These are phyloP conservation scores for Macropodus opercularis DNA, from an alignment of 2,797 vertebrate genomes.

Conservation along the genomic window DNA sequence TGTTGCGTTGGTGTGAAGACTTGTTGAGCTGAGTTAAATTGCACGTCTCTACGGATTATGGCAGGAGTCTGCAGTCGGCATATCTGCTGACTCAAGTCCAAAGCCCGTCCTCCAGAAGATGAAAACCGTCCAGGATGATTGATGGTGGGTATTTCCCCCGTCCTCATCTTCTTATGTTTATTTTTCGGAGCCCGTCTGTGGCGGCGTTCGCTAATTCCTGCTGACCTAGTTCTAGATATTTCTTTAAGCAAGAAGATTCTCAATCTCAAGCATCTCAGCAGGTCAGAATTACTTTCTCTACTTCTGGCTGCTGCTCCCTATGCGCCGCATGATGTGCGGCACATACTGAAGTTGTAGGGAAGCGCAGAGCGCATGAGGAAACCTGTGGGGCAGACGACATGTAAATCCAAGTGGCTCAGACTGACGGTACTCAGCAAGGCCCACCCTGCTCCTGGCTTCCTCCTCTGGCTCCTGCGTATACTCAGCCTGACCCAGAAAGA, in stretches of 20 bases:
- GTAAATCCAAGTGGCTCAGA: neutral
- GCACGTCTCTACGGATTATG: neutral
- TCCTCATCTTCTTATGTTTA: neutral
- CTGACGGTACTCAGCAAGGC: neutral
- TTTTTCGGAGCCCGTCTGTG: neutral
- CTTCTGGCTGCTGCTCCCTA: slow-evolving; percentile 1
- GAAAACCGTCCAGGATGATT: slow-evolving; percentile 8
- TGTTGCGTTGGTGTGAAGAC: neutral
- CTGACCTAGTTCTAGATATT: slow-evolving; percentile 9
- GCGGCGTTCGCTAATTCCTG: neutral
- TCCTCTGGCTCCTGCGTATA: slow-evolving; percentile 22
- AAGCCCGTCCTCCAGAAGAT: slow-evolving; percentile 3
- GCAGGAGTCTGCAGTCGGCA: neutral
- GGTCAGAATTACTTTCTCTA: neutral
- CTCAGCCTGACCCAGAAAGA: slow-evolving; percentile 31
- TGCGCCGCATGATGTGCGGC: neutral
- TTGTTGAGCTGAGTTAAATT: neutral
- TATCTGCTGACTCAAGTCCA: neutral
- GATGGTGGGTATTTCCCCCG: neutral
- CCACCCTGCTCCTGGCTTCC: neutral
- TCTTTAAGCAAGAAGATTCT: neutral
- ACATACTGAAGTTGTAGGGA: neutral
- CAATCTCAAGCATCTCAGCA: neutral
- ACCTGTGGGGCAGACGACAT: neutral
- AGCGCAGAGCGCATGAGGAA: neutral